Evolutionary conservation across 2,888 invertebrate species (phyloP), one percentile per base, ranked within the genome.

Genomic region (Torymus tubicola): DNA sequence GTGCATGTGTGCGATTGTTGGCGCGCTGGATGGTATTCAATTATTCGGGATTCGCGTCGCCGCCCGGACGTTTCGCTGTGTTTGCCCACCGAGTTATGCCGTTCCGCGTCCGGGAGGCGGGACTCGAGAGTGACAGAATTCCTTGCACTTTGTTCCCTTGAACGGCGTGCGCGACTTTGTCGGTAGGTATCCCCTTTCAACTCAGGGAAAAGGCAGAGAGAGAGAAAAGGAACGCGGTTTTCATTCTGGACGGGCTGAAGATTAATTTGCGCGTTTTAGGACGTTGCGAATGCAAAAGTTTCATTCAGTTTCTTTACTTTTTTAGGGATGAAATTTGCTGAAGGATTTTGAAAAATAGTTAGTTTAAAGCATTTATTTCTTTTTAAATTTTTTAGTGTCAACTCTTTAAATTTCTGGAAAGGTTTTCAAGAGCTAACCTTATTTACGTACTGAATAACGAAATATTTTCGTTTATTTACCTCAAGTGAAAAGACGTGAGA

Each of bases 21-120:
- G 52, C 14, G 11, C 63, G n/a, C 21, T 21, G 16, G 50, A n/a
- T n/a, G 16, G 18, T 57, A 67, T 70, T 74, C 60, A 60, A 71
- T 75, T 75, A 75, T 70, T 74, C 69, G 13, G 50, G 57, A 71
- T 55, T 57, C 60, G 68, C 58, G 50, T 64, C 57, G 65, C 16
- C 24, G 21, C 3, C 11, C 72, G 50, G 2, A 14, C 21, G 50
- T 5, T 4, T 50, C 53, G 16, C 52, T 58, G 60, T 64, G 69
- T 78, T 78, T 72, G 67, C 73, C n/a, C 55, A 50, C 12, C 50
- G 63, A 73, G 24, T 73, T 73, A 63, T 53, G 55, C 12, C 57
- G 42, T 63, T 57, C 52, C 24, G n/a, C 61, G 57, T 13, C 42
- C 60, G 60, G 12, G 10, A n/a, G 12, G 18, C 50, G 31, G 53